These are phyloP conservation scores for Axea sp. DNA, from an alignment of 2,888 invertebrate species.

Conservation along the genomic window DNA sequence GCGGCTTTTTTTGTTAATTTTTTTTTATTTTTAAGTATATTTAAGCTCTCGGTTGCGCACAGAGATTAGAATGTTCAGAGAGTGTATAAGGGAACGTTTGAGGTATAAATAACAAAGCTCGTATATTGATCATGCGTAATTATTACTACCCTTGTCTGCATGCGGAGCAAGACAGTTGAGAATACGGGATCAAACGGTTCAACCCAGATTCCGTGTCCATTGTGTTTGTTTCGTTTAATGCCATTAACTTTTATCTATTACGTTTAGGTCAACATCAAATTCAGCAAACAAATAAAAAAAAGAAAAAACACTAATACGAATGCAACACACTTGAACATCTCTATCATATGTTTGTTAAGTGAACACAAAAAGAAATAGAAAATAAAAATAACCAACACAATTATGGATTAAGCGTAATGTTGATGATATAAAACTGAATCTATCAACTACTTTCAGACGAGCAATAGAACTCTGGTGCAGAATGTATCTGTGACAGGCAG, in stretches of 20 bases:
- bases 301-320: too few relatives aligned
- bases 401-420: conserved; percentile 68
- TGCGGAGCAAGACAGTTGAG: not conserved
- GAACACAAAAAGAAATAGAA: conserved; percentile 25
- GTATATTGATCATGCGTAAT: conserved; percentile 3
- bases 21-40: too few relatives aligned
- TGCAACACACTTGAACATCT: conserved; percentile 2
- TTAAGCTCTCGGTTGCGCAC: too few relatives aligned
- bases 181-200: not conserved
- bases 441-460: conserved; percentile 80
- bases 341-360: conserved; percentile 16
- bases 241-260: not conserved
- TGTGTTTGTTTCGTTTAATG: conserved; percentile 4
- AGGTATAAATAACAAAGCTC: conserved; percentile 11
- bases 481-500: conserved; percentile 80
- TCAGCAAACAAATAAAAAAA: too few relatives aligned
- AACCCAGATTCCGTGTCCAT: not conserved
- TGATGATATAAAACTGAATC: conserved; percentile 78
- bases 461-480: conserved; percentile 80
- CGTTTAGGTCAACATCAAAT: too few relatives aligned
- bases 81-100: too few relatives aligned
- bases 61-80: too few relatives aligned
- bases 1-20: too few relatives aligned
- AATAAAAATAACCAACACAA: conserved; percentile 64
- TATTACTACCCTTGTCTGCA: conserved; percentile 3